phyloP scores from a whole-genome alignment of 2,797 vertebrate species.

The Acanthopagrus latus region DNA sequence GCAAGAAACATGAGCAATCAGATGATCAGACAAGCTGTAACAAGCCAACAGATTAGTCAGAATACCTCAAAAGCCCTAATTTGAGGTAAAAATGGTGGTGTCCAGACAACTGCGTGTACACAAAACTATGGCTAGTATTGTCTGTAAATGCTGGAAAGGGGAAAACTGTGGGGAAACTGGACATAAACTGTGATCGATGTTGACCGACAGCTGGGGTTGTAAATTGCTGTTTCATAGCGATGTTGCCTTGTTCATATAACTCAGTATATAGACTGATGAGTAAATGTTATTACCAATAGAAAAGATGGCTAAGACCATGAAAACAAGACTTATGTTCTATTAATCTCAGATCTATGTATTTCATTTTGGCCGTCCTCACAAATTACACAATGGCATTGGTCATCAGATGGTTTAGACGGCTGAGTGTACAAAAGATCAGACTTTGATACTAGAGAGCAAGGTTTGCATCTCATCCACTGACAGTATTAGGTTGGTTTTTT shows the following conservation, averaged over 20 bases:
- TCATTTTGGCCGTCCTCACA: neutral
- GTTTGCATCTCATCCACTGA: neutral
- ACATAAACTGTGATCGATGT: neutral
- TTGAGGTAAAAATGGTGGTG: neutral
- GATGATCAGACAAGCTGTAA: conserved; percentile 3
- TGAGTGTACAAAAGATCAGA: neutral
- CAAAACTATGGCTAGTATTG: too few species aligned
- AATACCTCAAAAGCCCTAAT: neutral
- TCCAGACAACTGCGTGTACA: neutral
- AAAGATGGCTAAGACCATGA: neutral
- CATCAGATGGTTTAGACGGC: neutral
- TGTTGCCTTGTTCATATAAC: neutral
- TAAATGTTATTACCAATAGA: too few species aligned
- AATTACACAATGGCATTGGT: neutral
- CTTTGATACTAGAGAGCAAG: neutral
- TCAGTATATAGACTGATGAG: neutral
- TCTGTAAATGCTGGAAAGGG: too few species aligned
- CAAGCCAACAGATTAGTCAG: conserved; percentile 10
- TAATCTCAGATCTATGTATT: neutral
- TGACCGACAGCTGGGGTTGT: neutral
- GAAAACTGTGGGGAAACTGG: too few species aligned
- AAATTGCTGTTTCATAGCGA: neutral
- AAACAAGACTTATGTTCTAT: neutral
- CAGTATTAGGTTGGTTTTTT: neutral
- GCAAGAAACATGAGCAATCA: conserved; percentile 13